Conservation (phyloP, 1,140 invertebrate genomes). For the Polypedilum pembai region DNA sequence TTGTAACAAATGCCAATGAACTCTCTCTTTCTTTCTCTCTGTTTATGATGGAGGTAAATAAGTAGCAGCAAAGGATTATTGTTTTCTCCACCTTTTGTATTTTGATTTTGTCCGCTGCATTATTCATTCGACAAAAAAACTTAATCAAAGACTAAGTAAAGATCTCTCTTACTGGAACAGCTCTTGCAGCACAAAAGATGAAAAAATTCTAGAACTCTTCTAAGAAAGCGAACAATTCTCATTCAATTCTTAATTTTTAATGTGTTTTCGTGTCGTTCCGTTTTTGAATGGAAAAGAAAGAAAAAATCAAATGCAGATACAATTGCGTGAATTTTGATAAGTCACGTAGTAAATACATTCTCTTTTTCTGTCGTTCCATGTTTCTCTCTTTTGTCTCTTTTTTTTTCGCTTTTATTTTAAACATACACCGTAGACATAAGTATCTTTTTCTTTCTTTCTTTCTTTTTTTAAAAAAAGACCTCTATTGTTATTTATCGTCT, state of each 20-base stretch:
- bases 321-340: conserved; percentile 28
- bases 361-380: conserved; percentile 16
- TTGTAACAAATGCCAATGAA: not conserved
- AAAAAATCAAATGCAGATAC: conserved; percentile 26
- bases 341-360: conserved; percentile 27
- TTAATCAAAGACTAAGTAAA: conserved; percentile 3
- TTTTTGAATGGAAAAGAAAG: not conserved
- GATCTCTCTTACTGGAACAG: not conserved
- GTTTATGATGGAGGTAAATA: not conserved
- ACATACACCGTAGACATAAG: conserved; percentile 16
- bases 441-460: not conserved
- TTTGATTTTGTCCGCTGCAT: conserved; percentile 16
- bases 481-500: conserved; percentile 18
- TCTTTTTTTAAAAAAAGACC: not conserved
- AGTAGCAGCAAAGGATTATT: not conserved
- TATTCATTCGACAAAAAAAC: too few relatives aligned
- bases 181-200: not conserved
- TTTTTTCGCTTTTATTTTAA: conserved; percentile 14
- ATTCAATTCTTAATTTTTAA: conserved; percentile 28
- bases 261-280: conserved; percentile 24
- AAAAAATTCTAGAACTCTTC: conserved; percentile 6
- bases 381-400: not conserved
- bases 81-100: not conserved
- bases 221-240: conserved; percentile 22
- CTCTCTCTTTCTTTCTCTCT: not conserved